Conservation (phyloP, 1,140 invertebrate genomes). For the Latrodectus geometricus region DNA sequence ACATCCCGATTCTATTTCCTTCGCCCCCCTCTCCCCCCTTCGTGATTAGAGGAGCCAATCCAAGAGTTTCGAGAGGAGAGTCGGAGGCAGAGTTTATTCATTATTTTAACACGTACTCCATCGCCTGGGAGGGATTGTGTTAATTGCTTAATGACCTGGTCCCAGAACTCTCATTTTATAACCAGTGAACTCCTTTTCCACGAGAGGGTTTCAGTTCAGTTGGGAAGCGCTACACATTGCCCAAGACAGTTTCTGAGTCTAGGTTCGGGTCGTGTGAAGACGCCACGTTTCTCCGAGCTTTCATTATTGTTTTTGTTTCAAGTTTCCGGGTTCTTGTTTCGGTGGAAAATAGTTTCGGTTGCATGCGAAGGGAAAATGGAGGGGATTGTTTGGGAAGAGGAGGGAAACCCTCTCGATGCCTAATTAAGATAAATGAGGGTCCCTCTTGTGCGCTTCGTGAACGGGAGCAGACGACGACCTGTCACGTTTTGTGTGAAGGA, state of each 20-base stretch:
- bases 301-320: slow-evolving; percentile 20
- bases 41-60: slow-evolving; percentile 1
- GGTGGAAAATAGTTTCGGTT: neutral
- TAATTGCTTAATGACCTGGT: slow-evolving; percentile 56
- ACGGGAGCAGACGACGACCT: neutral
- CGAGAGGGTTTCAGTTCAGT: neutral
- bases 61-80: slow-evolving; percentile 10
- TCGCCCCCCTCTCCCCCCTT: neutral
- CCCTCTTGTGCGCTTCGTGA: neutral
- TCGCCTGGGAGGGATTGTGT: slow-evolving; percentile 10
- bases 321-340: neutral
- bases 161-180: slow-evolving; percentile 24
- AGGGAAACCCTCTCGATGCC: neutral
- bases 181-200: neutral
- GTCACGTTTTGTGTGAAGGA: slow-evolving; percentile 37
- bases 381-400: slow-evolving; percentile 4
- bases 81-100: slow-evolving; percentile 53
- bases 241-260: neutral
- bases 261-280: slow-evolving; percentile 2
- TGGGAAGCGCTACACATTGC: slow-evolving; percentile 43
- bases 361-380: slow-evolving; percentile 11
- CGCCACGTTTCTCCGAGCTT: neutral
- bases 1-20: neutral
- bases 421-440: slow-evolving; percentile 57
- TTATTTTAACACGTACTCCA: slow-evolving; percentile 55